Evolutionary conservation across 2,888 invertebrate genomes (phyloP), one percentile per base, ranked within the genome.

Genomic region (Amaurobius ferox): DNA sequence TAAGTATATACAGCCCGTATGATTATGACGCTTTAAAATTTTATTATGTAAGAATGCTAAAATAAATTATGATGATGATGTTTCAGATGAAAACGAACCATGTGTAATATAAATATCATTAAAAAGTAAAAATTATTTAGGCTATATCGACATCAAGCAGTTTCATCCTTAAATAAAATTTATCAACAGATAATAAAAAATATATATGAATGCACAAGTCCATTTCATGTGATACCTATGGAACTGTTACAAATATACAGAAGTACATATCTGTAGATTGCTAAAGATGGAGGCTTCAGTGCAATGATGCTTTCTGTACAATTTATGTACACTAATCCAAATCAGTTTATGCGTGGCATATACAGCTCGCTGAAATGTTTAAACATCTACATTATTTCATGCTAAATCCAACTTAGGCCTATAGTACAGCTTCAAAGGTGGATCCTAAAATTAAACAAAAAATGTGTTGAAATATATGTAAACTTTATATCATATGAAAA

Each of bases 361-460:
- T 55, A 55, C 55, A 55, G 23, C 55, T 55, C 23, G 28, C 26
- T 66, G 32, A 70, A 70, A 80, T 26, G 16, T 19, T 28, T 19
- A 28, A 28, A 64, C 28, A 35, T 62, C 13, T 44, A 26, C 55
- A 35, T 32, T 23, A 71, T 13, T 85, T 71, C 64, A 85, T 39
- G 78, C 40, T 61, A 89, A 72, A 70, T 89, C 88, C 74, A 88
- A 74, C 80, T 79, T 87, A 55, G 88, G 88, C 44, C 89, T 86
- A 73, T 89, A 89, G 62, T 83, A 87, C 16, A 89, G 68, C 71
- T 87, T 88, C 32, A 89, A 44, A 13, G 89, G 89, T 0, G 89
- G 88, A 62, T 88, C 88, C 89, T 89, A 66, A 30, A 77, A 79
- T 68, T n/a, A n/a, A n/a, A n/a, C n/a, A n/a, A n/a, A n/a, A n/a